Base-by-base conservation (phyloP, 2,113 vertebrate species). In the Pitta sordida region DNA sequence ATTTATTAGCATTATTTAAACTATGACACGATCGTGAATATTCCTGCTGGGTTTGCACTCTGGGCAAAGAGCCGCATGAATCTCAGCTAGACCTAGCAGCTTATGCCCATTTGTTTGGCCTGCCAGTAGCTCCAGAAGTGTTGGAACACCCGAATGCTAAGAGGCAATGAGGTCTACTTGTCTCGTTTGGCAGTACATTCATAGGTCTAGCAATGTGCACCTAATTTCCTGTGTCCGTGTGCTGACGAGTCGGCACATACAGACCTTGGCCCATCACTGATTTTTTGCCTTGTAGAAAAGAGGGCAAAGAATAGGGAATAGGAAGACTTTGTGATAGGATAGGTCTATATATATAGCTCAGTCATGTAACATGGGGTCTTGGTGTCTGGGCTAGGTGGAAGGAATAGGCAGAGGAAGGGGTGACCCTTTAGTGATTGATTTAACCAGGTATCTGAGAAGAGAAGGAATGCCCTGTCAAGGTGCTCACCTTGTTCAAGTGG, bases 1-100 rank as follows among this genome's bases (percentile, higher is more conserved):
- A 79, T 75, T 83, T 93, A 79, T 93, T 95, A 48, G 52, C 89
- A 27, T 82, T 71, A 65, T 78, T 93, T 81, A 75, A 94, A 80
- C 67, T 82, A 15, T 65, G 67, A 22, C 69, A 95, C 46, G 21
- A 75, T 55, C 2, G 6, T 77, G 79, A 53, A 15, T 27, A 63
- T 82, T 92, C 68, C 70, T 94, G 44, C 29, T 85, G 71, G 60
- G 53, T 16, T 60, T 71, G 13, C 6, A 20, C 27, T 65, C 11
- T 43, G 41, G 13, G 43, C 64, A 81, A 22, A 78, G 20, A 67
- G 48, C 21, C 6, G 36, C 64, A 83, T 30, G 83, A 77, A 69
- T 62, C 55, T 88, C 55, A 80, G 48, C 37, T 39, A 63, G 37
- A 55, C 46, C 39, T 58, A 13, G 19, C 44, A 48, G 70, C 4